Base-by-base conservation (phyloP, 1,140 invertebrate genomes). In the Heterodera schachtii region DNA sequence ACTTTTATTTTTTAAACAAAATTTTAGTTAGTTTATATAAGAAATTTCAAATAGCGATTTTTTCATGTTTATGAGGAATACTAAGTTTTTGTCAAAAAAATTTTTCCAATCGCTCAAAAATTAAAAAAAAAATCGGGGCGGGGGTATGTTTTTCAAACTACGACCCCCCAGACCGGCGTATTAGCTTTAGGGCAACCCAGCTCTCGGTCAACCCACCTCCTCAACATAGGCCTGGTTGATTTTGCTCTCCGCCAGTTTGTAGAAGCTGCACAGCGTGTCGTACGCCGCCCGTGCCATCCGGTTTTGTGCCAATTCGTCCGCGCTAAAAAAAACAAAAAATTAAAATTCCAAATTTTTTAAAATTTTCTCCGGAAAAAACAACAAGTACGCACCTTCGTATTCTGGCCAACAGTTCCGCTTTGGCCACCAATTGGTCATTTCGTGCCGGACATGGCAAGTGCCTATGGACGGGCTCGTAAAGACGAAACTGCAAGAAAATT, bases 151-250 rank as follows among this genome's bases (percentile, higher is more conserved):
- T 31, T 31, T 31, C 31, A 31, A 31, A 31, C 31, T 31, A 31
- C 31, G 31, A 1, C 31, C 31, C 31, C 31, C 31, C 31, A 1
- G 31, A 31, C 31, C 31, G 31, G 31, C 31, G 1, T 31, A 0
- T 31, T 0, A 0, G 31, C 31, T 31, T 31, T 31, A 31, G 31
- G 31, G 31, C 1, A 31, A 31, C 31, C 31, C 31, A 1, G 31
- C 31, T 11, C 49, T 52, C 49, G 49, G 11, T 60, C 19, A 1
- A 13, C 57, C 57, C 16, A 60, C 57, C 57, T 78, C 76, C 44
- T 78, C 76, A n/a, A 60, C 70, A n/a, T 78, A 78, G 46, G 76
- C 76, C 60, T 78, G 76, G 49, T 69, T 70, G 70, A 78, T 44
- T 43, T 44, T 78, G 70, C 76, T 78, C 47, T 44, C 64, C 11